Evolutionary conservation across 2,113 vertebrate species (phyloP), one percentile per base, ranked within the genome.

Genomic region (Oreochromis tanganicae): DNA sequence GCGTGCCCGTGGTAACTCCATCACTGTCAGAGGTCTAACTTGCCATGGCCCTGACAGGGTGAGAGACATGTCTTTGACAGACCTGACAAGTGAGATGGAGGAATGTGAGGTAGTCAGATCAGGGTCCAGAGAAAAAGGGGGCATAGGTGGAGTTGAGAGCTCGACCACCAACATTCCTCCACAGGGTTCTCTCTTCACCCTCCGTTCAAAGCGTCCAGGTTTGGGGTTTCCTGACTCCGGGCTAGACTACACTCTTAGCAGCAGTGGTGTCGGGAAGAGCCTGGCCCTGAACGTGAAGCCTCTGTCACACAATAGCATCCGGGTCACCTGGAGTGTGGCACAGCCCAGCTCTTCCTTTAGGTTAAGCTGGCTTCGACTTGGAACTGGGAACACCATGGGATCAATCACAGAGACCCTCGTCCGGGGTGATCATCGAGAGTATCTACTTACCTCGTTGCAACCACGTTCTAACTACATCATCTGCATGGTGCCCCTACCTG

Each of bases 401-500:
- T 98, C 97, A 27, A 98, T 98, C 80, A 98, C 98, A 1, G 98
- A 99, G 95, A 98, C 98, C 0, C 90, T 99, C 82, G 98, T 99
- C 80, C 95, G 97, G 66, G 98, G 98, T 0, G 98, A 99, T 68
- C 96, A 97, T 36, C 97, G 97, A 0, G 97, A 98, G 90, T 99
- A 99, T 91, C 94, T 98, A 36, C 96, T 99, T 27, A 98, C 97
- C 0, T 96, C 97, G 4, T 90, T 99, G 85, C 97, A 98, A 71
- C 98, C 98, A 19, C 96, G 95, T 68, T 98, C 98, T 36, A 97
- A 97, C 91, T 99, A 99, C 85, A 96, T 98, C 85, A 98, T 99
- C 91, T 98, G 98, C 91, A 97, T 98, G 97, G 97, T 97, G 75
- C 97, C 97, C 17, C 96, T 98, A 85, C 95, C 97, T 29, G 93